These are phyloP conservation scores for Poicephalus gulielmi DNA, from an alignment of 2,113 vertebrate species.

Conservation along the genomic window DNA sequence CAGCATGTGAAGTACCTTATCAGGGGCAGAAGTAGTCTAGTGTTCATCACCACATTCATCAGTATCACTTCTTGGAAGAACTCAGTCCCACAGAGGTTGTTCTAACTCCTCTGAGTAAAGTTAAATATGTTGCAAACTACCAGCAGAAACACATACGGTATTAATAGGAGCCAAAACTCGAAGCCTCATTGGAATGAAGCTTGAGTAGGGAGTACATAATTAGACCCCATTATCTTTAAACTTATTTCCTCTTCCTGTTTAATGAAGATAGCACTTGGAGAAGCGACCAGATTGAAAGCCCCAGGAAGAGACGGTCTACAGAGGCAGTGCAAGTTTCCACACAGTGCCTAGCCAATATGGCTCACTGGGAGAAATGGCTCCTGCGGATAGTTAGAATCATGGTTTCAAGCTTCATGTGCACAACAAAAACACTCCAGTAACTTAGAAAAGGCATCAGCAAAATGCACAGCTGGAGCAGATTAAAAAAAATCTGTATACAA, in stretches of 20 bases:
- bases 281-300: not conserved
- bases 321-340: not conserved
- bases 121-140: not conserved
- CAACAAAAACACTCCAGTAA: not conserved
- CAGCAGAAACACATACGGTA: not conserved
- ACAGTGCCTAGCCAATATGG: not conserved
- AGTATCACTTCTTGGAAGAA: not conserved
- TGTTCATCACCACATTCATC: not conserved
- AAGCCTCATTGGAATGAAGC: not conserved
- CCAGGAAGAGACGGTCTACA: not conserved
- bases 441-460: not conserved
- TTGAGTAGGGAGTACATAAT: not conserved
- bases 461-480: not conserved
- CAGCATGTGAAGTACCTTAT: not conserved
- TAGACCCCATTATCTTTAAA: slow-evolving; percentile 6
- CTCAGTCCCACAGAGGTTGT: not conserved
- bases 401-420: not conserved
- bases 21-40: not conserved
- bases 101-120: not conserved
- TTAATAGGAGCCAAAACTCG: not conserved
- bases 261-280: not conserved
- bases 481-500: not conserved
- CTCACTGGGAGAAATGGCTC: not conserved
- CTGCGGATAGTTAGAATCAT: not conserved
- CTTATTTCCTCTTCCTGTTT: not conserved